These are phyloP conservation scores for Chaunax sp. DNA, from an alignment of 2,797 vertebrate genomes.

Conservation along the genomic window DNA sequence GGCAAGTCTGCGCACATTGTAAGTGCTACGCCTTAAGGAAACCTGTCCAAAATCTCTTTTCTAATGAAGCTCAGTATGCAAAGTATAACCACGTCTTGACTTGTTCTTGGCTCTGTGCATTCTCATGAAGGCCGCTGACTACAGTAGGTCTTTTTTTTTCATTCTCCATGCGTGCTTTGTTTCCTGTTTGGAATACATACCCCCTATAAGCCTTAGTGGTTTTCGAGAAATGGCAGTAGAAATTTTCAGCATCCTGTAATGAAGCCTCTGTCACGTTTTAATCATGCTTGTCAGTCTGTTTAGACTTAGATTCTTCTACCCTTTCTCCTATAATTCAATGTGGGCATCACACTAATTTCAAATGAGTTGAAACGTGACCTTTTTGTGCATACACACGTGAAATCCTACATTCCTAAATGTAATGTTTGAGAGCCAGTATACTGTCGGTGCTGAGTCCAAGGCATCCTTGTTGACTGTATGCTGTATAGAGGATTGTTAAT, in stretches of 20 bases:
- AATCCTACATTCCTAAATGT: conserved; percentile 2
- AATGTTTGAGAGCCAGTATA: conserved; percentile 7
- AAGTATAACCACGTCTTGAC: conserved; percentile 39
- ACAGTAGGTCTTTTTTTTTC: conserved; percentile 56
- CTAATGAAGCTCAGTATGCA: neutral
- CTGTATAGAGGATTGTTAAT: neutral
- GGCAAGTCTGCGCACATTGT: conserved; percentile 90
- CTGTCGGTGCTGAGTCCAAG: neutral
- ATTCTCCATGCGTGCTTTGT: conserved; percentile 28
- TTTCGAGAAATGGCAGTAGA: conserved; percentile 8
- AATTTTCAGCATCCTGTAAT: neutral
- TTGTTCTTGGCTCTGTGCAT: conserved; percentile 55
- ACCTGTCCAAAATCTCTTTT: conserved; percentile 5
- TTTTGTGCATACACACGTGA: neutral
- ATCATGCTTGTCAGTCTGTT: conserved; percentile 20
- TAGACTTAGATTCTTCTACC: conserved; percentile 8
- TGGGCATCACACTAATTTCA: neutral
- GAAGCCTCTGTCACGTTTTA: conserved; percentile 1
- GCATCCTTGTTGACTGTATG: neutral
- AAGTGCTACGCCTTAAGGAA: conserved; percentile 72
- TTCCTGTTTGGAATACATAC: conserved; percentile 27
- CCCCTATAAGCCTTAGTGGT: neutral
- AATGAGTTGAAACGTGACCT: neutral
- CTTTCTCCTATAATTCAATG: neutral
- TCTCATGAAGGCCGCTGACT: conserved; percentile 45